Conservation (phyloP, 2,888 invertebrate genomes). For the Metallyticus violacea region DNA sequence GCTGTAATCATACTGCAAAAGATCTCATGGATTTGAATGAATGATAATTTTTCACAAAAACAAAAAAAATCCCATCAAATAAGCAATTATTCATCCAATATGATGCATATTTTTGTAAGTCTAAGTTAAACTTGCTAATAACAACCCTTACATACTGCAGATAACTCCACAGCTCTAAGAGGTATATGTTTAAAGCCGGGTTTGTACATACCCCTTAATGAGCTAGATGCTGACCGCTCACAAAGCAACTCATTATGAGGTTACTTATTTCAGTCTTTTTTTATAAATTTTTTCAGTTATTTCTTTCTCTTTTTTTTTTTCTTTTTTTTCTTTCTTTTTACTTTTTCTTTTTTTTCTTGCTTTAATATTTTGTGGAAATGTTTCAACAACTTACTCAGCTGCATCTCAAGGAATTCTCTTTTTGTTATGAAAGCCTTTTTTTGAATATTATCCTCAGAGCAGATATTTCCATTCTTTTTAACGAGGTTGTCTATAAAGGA, state of each 20-base stretch:
- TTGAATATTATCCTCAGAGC: not conserved
- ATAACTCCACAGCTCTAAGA: not conserved
- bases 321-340: conserved; percentile 1
- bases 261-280: not conserved
- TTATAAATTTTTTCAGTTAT: not conserved
- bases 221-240: not conserved
- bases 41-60: no score
- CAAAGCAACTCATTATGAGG: not conserved
- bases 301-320: conserved; percentile 4
- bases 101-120: not conserved
- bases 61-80: not conserved
- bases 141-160: no score
- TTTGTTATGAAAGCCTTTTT: conserved; percentile 7
- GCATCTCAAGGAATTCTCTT: not conserved
- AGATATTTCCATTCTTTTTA: not conserved
- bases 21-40: no score
- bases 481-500: conserved; percentile 14
- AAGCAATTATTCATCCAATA: not conserved
- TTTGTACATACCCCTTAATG: not conserved
- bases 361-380: not conserved
- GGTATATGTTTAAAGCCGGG: not conserved
- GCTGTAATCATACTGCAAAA: no score
- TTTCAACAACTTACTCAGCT: conserved; percentile 14
- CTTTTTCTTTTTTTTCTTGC: not conserved
- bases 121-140: not conserved